Evolutionary conservation across 1,140 invertebrate genomes (phyloP).

Genomic region (Dreissena polymorpha): DNA sequence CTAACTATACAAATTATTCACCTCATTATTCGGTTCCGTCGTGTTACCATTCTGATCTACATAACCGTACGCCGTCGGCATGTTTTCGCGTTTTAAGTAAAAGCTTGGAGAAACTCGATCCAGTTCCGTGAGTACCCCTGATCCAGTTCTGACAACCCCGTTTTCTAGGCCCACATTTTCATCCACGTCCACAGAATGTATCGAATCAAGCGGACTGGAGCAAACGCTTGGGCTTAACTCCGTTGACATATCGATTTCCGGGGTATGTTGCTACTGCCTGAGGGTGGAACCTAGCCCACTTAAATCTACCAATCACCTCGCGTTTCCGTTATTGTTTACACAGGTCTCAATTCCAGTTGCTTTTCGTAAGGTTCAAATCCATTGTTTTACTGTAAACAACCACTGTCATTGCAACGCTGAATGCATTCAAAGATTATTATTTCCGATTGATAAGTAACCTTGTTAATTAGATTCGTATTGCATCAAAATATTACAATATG

Average conservation of each 20-base stretch:
- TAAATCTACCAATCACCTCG: background rate
- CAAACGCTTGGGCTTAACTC: constrained; percentile 44
- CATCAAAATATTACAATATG: too few relatives aligned
- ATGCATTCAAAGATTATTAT: too few relatives aligned
- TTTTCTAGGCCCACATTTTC: constrained; percentile 51
- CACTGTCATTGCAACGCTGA: too few relatives aligned
- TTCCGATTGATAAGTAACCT: too few relatives aligned
- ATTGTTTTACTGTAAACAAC: too few relatives aligned
- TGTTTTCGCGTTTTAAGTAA: constrained; percentile 33
- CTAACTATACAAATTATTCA: background rate
- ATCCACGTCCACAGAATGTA: constrained; percentile 15
- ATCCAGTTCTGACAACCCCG: constrained; percentile 32
- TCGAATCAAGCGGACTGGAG: constrained; percentile 25
- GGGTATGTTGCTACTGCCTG: constrained; percentile 11
- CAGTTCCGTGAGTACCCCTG: constrained; percentile 45
- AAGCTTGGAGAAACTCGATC: constrained; percentile 50
- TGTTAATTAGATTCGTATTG: too few relatives aligned
- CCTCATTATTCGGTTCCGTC: constrained; percentile 18
- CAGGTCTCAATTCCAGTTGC: too few relatives aligned
- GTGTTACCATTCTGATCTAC: constrained; percentile 49
- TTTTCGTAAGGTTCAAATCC: too few relatives aligned
- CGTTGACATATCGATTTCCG: constrained; percentile 28
- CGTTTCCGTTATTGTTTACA: background rate
- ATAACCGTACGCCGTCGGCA: constrained; percentile 47
- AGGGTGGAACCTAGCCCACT: constrained; percentile 14